Conservation (phyloP, 2,113 vertebrate genomes). For the Microcebus griseorufus region DNA sequence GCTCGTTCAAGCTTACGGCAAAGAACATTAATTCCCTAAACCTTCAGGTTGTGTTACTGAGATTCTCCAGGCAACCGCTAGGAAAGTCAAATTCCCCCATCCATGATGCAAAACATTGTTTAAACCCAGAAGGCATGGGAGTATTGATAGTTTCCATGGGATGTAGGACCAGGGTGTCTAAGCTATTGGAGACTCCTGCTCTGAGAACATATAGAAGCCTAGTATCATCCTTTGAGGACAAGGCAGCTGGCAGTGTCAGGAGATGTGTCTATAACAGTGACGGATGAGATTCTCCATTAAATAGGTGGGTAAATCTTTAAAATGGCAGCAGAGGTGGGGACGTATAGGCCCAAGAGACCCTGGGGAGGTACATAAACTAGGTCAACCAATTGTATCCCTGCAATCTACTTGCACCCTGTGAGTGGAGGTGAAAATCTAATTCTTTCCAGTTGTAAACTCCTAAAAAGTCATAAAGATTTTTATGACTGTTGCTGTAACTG, state of each 20-base stretch:
- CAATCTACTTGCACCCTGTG: not conserved
- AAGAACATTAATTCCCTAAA: not conserved
- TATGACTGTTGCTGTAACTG: not conserved
- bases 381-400: not conserved
- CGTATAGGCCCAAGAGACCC: not conserved
- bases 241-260: not conserved
- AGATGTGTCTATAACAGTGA: not conserved
- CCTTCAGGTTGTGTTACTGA: not conserved
- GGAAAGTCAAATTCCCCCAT: not conserved
- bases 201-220: not conserved
- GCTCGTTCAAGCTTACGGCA: not conserved
- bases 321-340: not conserved
- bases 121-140: not conserved
- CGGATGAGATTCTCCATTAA: not conserved
- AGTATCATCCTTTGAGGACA: not conserved
- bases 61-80: not conserved
- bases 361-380: not conserved
- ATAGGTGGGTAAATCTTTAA: not conserved
- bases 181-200: not conserved
- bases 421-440: not conserved
- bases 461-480: not conserved
- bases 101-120: not conserved
- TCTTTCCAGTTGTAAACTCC: not conserved
- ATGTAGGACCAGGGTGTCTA: not conserved
- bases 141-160: not conserved